Evolutionary conservation across 2,888 invertebrate species (phyloP).

Genomic region (Dysmachus trigonus): DNA sequence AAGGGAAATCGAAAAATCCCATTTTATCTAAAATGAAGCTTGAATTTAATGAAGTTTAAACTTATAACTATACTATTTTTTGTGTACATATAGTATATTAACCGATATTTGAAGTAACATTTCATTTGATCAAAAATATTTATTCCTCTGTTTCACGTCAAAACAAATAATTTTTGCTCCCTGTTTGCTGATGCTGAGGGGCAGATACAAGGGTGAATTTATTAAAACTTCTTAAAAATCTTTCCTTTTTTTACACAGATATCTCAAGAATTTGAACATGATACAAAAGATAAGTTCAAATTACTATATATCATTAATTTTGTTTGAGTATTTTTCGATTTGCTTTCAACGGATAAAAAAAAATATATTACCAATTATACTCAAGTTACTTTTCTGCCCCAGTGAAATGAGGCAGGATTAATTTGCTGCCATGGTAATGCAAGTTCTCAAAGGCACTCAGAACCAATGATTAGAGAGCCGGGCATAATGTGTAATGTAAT

Average conservation of each 20-base stretch:
- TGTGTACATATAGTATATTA: too few species aligned
- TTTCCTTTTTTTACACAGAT: background rate
- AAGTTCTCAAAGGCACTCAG: background rate
- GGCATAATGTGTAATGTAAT: background rate
- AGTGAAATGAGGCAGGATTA: background rate
- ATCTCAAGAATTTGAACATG: too few species aligned
- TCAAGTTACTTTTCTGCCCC: background rate
- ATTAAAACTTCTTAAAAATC: background rate
- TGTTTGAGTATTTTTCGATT: background rate
- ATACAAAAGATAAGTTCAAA: background rate
- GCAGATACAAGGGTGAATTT: too few species aligned
- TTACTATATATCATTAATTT: background rate
- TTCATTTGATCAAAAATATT: too few species aligned
- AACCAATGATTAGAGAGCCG: background rate
- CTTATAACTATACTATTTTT: too few species aligned
- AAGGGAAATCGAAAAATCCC: too few species aligned
- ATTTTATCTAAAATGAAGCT: too few species aligned
- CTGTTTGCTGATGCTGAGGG: too few species aligned
- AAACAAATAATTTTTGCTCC: too few species aligned
- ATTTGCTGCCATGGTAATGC: background rate
- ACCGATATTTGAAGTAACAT: too few species aligned
- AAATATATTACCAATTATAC: background rate
- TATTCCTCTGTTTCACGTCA: too few species aligned
- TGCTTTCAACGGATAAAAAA: background rate
- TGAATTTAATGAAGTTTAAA: too few species aligned